A percentile compares a stretch with the other conserved stretches of the same genome.
phyloP scores from a whole-genome alignment of 1,140 invertebrate species.

The Diabrotica virgifera region DNA sequence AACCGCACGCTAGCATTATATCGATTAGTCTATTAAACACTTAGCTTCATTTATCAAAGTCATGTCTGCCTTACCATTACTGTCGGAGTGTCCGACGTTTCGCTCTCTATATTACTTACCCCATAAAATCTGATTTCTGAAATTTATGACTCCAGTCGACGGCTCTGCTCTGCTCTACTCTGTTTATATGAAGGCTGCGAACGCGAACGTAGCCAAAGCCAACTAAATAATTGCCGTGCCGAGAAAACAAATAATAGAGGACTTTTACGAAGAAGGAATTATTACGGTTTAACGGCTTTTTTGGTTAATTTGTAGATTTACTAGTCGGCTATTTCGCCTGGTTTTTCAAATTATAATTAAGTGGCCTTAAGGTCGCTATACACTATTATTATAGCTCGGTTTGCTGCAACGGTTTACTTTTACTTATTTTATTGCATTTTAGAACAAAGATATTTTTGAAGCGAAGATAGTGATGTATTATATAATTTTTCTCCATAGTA shows the following conservation, averaged over 20 bases:
- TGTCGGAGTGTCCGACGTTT: constrained; percentile 18
- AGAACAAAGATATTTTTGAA: no score
- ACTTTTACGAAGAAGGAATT: no score
- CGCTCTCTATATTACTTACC: constrained; percentile 12
- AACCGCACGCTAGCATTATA: constrained; percentile 35
- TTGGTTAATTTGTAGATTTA: not conserved
- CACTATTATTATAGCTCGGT: no score
- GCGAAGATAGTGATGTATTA: no score
- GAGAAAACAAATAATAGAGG: not conserved
- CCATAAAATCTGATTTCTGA: constrained; percentile 19
- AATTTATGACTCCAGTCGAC: constrained; percentile 9
- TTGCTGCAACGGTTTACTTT: no score
- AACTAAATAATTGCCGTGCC: not conserved
- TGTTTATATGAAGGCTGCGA: not conserved
- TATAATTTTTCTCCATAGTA: no score
- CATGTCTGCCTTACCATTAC: constrained; percentile 21
- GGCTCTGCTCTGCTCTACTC: not conserved
- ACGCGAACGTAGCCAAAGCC: not conserved
- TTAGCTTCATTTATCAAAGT: constrained; percentile 47
- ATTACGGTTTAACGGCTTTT: no score
- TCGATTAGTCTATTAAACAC: constrained; percentile 50
- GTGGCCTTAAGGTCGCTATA: no score
- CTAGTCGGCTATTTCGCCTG: not conserved
- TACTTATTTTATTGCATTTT: no score
- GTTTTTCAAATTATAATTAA: not conserved